Evolutionary conservation across 2,113 vertebrate genomes (phyloP).

Genomic region (Coptodon bakossiorum): DNA sequence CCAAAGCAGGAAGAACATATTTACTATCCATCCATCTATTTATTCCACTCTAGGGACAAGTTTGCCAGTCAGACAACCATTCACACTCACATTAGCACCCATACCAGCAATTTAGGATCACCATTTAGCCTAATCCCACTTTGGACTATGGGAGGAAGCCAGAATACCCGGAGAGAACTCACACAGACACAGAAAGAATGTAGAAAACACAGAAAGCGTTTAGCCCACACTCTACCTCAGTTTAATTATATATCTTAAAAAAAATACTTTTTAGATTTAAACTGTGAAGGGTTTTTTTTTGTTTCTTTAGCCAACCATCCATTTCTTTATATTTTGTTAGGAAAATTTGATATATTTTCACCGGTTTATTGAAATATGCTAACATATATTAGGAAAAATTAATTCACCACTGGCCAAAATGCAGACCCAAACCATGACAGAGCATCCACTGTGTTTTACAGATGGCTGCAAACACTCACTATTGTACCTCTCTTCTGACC

Average conservation of each 20-base stretch:
- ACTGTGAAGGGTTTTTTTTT: background rate
- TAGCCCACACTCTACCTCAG: background rate
- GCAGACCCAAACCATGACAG: background rate
- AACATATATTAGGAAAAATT: background rate
- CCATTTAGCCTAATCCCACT: background rate
- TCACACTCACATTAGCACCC: background rate
- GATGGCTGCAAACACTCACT: background rate
- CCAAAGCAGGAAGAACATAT: background rate
- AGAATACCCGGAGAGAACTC: background rate
- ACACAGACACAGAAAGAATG: background rate
- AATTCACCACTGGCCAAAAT: background rate
- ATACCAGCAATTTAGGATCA: background rate
- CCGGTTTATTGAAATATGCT: background rate
- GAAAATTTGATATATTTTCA: background rate
- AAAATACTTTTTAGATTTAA: background rate
- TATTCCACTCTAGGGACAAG: background rate
- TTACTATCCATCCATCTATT: background rate
- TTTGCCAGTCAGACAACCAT: background rate
- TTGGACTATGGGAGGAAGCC: background rate
- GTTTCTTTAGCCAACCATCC: background rate
- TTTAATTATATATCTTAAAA: background rate
- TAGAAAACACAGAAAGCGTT: background rate
- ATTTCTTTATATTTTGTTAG: background rate
- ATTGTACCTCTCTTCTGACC: background rate
- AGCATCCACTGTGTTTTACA: background rate